Conservation (phyloP, 2,888 invertebrate species). For the Pegoplata infirma region DNA sequence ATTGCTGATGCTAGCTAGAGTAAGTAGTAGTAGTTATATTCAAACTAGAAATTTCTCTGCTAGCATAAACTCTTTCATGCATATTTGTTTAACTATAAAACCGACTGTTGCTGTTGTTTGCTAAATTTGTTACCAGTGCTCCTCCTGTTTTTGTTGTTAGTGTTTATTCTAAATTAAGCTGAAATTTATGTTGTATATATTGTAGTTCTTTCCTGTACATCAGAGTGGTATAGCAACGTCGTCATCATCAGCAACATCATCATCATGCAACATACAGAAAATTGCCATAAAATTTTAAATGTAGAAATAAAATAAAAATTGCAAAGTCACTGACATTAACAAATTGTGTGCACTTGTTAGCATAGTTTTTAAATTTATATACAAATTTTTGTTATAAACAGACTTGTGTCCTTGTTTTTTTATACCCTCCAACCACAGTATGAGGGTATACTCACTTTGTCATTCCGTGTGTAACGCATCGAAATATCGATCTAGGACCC, state of each 20-base stretch:
- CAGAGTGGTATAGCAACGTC: neutral
- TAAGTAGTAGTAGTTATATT: too few species aligned
- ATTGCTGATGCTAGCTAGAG: neutral
- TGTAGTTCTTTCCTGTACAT: neutral
- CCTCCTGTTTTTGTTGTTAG: neutral
- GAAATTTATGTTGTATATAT: constrained; percentile 25
- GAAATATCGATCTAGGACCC: too few species aligned
- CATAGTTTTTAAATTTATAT: constrained; percentile 6
- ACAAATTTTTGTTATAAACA: neutral
- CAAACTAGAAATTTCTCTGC: neutral
- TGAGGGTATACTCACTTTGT: too few species aligned
- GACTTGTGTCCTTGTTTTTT: neutral
- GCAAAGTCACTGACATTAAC: constrained; percentile 27
- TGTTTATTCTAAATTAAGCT: constrained; percentile 38
- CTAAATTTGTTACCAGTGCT: neutral
- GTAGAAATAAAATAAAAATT: constrained; percentile 11
- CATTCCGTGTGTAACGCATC: too few species aligned
- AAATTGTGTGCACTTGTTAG: constrained; percentile 28
- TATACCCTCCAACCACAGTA: too few species aligned
- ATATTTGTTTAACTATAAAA: neutral
- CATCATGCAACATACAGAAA: neutral
- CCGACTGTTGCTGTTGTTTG: neutral
- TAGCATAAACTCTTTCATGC: neutral
- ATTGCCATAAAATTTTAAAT: constrained; percentile 34
- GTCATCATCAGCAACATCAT: too few species aligned